Base-by-base conservation (phyloP, 2,797 vertebrate genomes). In the Malacoraja senta region DNA sequence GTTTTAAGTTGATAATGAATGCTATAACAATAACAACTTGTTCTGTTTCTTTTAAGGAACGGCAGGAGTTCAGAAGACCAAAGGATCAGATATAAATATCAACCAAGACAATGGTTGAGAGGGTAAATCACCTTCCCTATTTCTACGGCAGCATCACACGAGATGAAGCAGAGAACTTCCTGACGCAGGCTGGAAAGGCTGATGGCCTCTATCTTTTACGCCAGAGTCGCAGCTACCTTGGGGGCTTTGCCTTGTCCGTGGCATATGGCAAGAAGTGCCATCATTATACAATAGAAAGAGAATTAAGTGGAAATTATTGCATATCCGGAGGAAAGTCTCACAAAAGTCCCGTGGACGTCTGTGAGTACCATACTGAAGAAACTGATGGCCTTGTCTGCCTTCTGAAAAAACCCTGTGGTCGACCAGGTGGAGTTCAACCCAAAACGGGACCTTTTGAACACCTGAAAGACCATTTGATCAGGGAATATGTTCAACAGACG, bases 91-190 rank as follows among this genome's bases (percentile, higher is more conserved):
- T 35, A 68, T 88, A 68, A 74, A 53, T 29, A 74, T 76, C 90
- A 76, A 8, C 71, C 12, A 93, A 93, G 32, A 94, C 0, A 86
- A 96, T 95, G 94, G 95, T 95, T 0, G 98, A 98, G 93, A 94
- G 10, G 0, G 96, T 98, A 93, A 97, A 97, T 79, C 32, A 96
- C 1, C 94, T 99, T 94, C 95, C 97, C 0, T 99, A 97, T 94
- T 99, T 99, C 94, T 99, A 98, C 0, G 99, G 99, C 91, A 99
- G 98, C 95, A 98, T 99, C 95, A 98, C 98, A 0, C 97, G 98
- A 24, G 99, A 99, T 93, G 98, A 99, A 77, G 98, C 98, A 0
- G 98, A 98, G 94, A 96, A 96, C n/a, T 98, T 98, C 94, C 96
- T 99, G 95, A 96, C 96, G 93, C 97, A 98, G 94, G 96, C 94